Evolutionary conservation across 2,797 vertebrate genomes (phyloP).

Genomic region (Lutjanus argentimaculatus): DNA sequence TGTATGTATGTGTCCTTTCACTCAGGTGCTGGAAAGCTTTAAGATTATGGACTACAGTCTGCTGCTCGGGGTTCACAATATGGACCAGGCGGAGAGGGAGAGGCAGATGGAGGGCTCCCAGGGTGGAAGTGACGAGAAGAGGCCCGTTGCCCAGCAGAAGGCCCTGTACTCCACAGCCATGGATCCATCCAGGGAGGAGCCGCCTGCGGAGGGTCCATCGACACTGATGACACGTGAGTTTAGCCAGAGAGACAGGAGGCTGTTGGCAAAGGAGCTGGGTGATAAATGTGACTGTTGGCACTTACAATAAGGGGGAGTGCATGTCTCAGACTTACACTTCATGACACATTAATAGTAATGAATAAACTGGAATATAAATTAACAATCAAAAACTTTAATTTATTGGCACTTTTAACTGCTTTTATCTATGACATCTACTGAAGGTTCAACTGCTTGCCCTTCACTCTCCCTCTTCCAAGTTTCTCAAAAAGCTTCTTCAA

Average conservation of each 20-base stretch:
- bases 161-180: constrained; percentile 98
- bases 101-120: constrained; percentile 92
- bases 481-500: background rate
- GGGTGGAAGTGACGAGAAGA: constrained; percentile 92
- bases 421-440: background rate
- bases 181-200: constrained; percentile 99
- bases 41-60: constrained; percentile 99
- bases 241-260: background rate
- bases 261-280: background rate
- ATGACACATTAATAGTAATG: background rate
- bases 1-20: constrained; percentile 59
- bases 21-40: constrained; percentile 94
- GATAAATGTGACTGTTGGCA: constrained; percentile 9
- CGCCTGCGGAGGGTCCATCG: constrained; percentile 93
- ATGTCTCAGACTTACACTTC: background rate
- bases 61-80: constrained; percentile 97
- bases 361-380: background rate
- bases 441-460: background rate
- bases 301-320: background rate
- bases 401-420: background rate
- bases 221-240: constrained; percentile 96
- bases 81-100: constrained; percentile 95
- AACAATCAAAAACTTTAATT: background rate
- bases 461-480: background rate
- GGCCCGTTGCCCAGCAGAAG: constrained; percentile 96